Evolutionary conservation across 1,140 invertebrate genomes (phyloP).

Genomic region (Asobara japonica): DNA sequence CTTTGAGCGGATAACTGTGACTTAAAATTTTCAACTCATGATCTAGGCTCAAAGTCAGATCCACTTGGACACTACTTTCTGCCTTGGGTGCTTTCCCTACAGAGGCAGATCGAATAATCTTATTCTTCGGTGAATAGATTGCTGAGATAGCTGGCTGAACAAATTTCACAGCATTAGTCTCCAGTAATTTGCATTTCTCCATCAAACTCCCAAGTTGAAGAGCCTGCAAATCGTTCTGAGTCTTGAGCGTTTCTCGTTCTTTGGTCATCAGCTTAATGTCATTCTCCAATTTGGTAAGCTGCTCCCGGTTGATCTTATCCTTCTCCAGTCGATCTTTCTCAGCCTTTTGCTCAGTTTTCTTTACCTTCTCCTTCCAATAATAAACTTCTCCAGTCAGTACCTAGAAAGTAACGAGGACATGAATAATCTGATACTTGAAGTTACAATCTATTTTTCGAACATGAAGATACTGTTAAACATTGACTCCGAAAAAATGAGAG

Average conservation of each 20-base stretch:
- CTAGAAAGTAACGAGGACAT: no score
- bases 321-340: background rate
- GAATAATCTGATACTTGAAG: no score
- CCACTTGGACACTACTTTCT: constrained; percentile 21
- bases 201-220: constrained; percentile 47
- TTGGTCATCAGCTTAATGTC: background rate
- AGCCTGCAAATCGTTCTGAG: constrained; percentile 32
- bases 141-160: constrained; percentile 44
- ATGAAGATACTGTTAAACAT: no score
- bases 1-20: constrained; percentile 46
- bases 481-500: no score
- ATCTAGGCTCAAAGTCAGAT: background rate
- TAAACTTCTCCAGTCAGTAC: background rate
- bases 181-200: constrained; percentile 53
- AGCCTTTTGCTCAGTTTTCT: background rate
- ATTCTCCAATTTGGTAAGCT: background rate
- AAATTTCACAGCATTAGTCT: constrained; percentile 50
- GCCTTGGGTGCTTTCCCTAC: background rate
- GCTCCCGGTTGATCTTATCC: background rate
- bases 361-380: background rate
- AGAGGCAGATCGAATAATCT: background rate
- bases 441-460: no score
- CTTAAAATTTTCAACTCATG: constrained; percentile 10
- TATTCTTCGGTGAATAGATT: constrained; percentile 18
- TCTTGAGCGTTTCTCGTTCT: background rate